Base-by-base conservation (phyloP, 2,888 invertebrate genomes). In the Chesias legatella region DNA sequence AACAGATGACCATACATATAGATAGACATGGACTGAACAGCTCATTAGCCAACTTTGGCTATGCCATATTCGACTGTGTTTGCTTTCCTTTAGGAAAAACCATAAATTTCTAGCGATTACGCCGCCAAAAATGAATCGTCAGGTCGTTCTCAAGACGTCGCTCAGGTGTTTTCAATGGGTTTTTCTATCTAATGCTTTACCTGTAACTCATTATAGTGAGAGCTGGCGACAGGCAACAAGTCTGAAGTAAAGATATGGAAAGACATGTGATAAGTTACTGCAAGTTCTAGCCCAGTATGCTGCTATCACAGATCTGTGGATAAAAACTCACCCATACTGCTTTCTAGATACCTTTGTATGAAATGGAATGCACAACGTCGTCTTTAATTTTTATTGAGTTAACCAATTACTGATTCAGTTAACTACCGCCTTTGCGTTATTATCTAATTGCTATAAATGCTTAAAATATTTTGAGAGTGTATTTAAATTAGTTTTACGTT, bases 221-320 rank as follows among this genome's bases (percentile, higher is more conserved):
- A 84, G 80, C 74, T 71, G 2, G 13, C 5, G 3, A 17, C 5
- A 58, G 52, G 48, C 51, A 54, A 59, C 70, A 60, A 53, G 63
- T 68, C 59, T 64, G 56, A 59, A 51, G 56, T 60, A 58, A 56
- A 51, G 55, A 66, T 68, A 73, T 67, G 73, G 72, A 53, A 58
- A 72, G 68, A 75, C 76, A 63, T 62, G 76, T 73, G 74, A 76
- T 76, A 78, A 68, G 67, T 68, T 59, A 67, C 44, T 65, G 64
- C 71, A 65, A 57, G 65, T 63, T 67, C 63, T 59, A 56, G 53
- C 51, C 54, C 52, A 48, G 48, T 35, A 45, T 45, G 50, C 52
- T 40, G 50, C 52, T 46, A 61, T 51, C 46, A 48, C 49, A 52
- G 53, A 58, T 67, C 61, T 61, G 53, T 52, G 52, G 61, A 68